A percentile compares a stretch with the other conserved stretches of the same genome.
Evolutionary conservation across 2,113 vertebrate genomes (phyloP).

Genomic region (Boleophthalmus pectinirostris): DNA sequence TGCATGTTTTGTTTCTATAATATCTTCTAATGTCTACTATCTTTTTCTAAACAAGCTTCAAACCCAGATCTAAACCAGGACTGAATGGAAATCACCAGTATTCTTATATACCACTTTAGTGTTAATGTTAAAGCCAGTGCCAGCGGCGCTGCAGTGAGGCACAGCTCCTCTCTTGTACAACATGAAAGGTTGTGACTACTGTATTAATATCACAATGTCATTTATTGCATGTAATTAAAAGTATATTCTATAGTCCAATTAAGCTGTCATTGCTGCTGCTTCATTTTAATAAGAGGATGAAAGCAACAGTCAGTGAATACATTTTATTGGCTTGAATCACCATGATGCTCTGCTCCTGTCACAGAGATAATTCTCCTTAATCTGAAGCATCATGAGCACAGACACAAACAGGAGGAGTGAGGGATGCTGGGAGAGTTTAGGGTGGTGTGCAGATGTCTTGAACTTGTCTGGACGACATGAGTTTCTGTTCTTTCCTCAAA

Average conservation of each 20-base stretch:
- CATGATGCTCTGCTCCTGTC: conserved; percentile 30
- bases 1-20: neutral
- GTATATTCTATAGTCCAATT: conserved; percentile 3
- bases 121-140: neutral
- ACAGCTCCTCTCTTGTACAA: conserved; percentile 9
- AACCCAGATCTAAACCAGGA: neutral
- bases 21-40: neutral
- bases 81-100: neutral
- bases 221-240: neutral
- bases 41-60: neutral
- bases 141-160: neutral
- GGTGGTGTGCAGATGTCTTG: conserved; percentile 25
- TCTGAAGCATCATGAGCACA: conserved; percentile 23
- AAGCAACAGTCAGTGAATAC: conserved; percentile 21
- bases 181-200: conserved; percentile 13
- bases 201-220: conserved; percentile 8
- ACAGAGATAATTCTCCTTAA: conserved; percentile 12
- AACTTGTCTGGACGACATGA: conserved; percentile 36
- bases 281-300: conserved; percentile 18
- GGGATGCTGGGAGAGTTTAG: conserved; percentile 37
- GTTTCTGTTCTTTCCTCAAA: conserved; percentile 43
- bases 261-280: conserved; percentile 10
- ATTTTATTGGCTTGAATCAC: conserved; percentile 31
- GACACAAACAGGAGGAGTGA: conserved; percentile 28
- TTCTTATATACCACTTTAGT: neutral